Base-by-base conservation (phyloP, 2,888 invertebrate species). In the Stegophylla sp. region DNA sequence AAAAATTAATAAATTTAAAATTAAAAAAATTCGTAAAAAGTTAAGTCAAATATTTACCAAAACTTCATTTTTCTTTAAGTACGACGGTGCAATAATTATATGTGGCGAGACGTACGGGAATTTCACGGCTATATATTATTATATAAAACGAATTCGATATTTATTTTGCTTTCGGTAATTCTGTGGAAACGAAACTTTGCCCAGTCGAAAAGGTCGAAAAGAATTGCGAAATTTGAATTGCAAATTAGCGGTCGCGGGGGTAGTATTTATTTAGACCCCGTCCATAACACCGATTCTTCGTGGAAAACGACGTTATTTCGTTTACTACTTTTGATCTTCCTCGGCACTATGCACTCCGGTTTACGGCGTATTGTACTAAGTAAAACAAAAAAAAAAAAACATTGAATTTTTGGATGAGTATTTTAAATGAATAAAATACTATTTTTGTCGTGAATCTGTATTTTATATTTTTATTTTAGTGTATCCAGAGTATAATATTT, bases 191-290 rank as follows among this genome's bases (percentile, higher is more conserved):
- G 9, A 67, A 67, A 51, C 34, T 69, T 17, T 51, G 69, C 12
- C n/a, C 51, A 28, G 69, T 28, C 51, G n/a, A 34, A n/a, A 20
- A 1, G 1, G 20, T n/a, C 17, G 23, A 69, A 67, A 48, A 51
- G 13, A n/a, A 69, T 23, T 0, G n/a, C 12, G n/a, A 69, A 48
- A 51, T 69, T 45, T 66, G 17, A 66, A 66, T 66, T 66, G 23
- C 45, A 66, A 66, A 66, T 66, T 17, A 23, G 43, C 10, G 17
- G 43, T 15, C 45, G 17, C 9, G 23, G 43, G 23, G 17, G 23
- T 0, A 3, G n/a, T 43, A 17, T 23, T 34, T 17, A 45, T 23
- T 34, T 66, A 43, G 23, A 66, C 17, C 45, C 23, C 45, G 15
- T 45, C 17, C 23, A 3, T 61, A 15, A 28, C 59, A 34, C 26